These are phyloP conservation scores for Ceyx cyanopectus DNA, from an alignment of 2,113 vertebrate genomes.

Conservation along the genomic window DNA sequence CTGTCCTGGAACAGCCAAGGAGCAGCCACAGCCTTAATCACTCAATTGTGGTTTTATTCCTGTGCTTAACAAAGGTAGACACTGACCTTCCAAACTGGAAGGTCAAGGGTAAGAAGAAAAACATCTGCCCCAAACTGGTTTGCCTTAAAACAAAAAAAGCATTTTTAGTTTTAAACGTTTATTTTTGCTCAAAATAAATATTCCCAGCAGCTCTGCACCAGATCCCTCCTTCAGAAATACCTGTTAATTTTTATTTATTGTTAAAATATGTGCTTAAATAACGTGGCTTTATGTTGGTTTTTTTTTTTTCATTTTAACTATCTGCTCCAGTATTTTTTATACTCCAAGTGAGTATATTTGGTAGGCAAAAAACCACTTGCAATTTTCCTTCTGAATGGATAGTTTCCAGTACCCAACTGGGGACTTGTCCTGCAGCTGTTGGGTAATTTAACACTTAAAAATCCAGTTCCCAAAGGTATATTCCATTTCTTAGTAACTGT, in stretches of 20 bases:
- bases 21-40: background rate
- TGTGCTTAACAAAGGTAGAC: background rate
- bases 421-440: background rate
- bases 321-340: background rate
- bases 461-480: background rate
- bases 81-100: background rate
- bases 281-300: accelerated
- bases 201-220: background rate
- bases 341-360: background rate
- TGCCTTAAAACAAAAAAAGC: background rate
- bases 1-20: accelerated
- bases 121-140: background rate
- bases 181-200: background rate
- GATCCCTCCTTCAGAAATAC: background rate
- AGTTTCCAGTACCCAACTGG: background rate
- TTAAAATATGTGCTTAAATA: background rate
- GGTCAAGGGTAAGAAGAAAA: background rate
- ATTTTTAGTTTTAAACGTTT: background rate
- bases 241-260: accelerated
- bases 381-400: background rate
- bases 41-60: accelerated
- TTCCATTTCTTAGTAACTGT: background rate
- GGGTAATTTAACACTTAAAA: background rate
- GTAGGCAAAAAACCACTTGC: background rate
- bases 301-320: background rate